Evolutionary conservation across 2,797 vertebrate species (phyloP), one percentile per base, ranked within the genome.

Genomic region (Lates japonicus): DNA sequence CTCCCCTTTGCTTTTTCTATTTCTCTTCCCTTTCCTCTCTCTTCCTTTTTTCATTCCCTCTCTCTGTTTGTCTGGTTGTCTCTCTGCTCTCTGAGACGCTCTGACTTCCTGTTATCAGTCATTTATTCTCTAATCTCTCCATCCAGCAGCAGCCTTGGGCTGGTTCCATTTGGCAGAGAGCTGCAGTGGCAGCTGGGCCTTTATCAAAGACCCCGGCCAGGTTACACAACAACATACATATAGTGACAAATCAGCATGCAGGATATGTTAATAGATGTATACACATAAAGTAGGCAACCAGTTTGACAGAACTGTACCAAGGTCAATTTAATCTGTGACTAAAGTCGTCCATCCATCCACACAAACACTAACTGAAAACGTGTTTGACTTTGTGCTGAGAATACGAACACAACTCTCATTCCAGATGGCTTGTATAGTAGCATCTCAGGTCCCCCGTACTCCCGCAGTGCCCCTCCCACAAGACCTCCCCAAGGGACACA

Each of bases 51-150:
- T 67, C 16, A 20, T 17, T 52, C 51, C 14, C 5, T 31, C 41
- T 35, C 17, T 17, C 51, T 48, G 9, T 7, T 48, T 60, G 20
- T 60, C 35, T 73, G 44, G 33, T 35, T 60, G 31, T 7, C 49
- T 69, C n/a, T 70, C 11, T 54, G 60, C 52, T 64, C 48, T 68
- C 74, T 20, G 48, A 57, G 58, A 51, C 44, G n/a, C 63, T 35
- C 70, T 59, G 44, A 58, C 46, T 75, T 67, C 55, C 61, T 9
- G 79, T 72, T 81, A 80, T 85, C 74, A 58, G 25, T 74, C 86
- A 68, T 83, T 76, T 76, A 76, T 82, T 83, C 78, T 84, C 66
- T 85, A 87, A 87, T 86, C 84, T 83, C 69, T 68, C 16, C 11
- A 42, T 83, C 77, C 85, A 87, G 75, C 63, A 87, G 70, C 73